A percentile compares a stretch with the other conserved stretches of the same genome.
These are phyloP conservation scores for Drosophila seclusa DNA, from an alignment of 2,888 invertebrate genomes.

Conservation along the genomic window DNA sequence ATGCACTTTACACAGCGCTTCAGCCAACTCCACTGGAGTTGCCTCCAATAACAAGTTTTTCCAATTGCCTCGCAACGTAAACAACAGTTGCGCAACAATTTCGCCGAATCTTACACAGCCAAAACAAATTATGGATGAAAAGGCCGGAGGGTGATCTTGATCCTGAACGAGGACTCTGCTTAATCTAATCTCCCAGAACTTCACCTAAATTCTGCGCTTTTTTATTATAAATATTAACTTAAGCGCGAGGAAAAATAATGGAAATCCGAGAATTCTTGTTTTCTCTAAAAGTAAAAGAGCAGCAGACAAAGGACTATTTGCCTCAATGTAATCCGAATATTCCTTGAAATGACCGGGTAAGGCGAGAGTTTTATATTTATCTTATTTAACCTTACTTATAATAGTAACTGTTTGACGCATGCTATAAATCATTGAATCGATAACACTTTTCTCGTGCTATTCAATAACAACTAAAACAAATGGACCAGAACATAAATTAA, in stretches of 20 bases:
- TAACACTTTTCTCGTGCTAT: neutral
- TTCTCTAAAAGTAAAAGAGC: neutral
- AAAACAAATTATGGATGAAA: neutral
- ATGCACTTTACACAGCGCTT: conserved; percentile 18
- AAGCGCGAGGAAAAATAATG: neutral
- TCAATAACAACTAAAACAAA: neutral
- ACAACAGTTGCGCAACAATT: conserved; percentile 46
- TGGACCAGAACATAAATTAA: neutral
- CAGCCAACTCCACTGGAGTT: conserved; percentile 11
- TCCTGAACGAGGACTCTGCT: neutral
- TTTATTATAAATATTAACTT: neutral
- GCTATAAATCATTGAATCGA: neutral
- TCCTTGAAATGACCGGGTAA: neutral
- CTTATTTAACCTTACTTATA: neutral
- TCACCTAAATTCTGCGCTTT: neutral
- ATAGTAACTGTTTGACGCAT: neutral
- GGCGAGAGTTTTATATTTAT: neutral
- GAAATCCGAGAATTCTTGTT: neutral
- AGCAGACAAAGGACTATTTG: neutral
- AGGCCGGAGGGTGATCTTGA: neutral
- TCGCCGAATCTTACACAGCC: conserved; percentile 24
- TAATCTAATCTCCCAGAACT: neutral
- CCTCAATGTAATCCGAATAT: neutral
- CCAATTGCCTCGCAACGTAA: conserved; percentile 27
- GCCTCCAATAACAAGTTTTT: conserved; percentile 72